Evolutionary conservation across 92 coral and sea anemone genomes (phyloP), one percentile per base, ranked within the genome.

Genomic region (Heteractis magnifica): DNA sequence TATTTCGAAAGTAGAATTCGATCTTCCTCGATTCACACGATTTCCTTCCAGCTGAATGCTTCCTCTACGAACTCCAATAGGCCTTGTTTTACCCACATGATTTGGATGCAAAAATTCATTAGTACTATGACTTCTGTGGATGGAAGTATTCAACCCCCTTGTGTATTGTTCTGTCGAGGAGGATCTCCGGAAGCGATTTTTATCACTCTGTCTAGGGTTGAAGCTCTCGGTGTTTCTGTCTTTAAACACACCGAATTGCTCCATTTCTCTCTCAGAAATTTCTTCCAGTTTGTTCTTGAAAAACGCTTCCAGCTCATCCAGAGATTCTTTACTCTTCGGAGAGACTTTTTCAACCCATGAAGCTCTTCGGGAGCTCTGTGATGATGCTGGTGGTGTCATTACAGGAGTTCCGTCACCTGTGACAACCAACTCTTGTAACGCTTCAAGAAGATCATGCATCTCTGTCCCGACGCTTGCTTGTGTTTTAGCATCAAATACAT

Each of bases 271-370:
- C 51, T 84, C 59, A 84, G 71, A 76, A 19, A 84, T 89, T 56
- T 90, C 94, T 15, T 90, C 87, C 6, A 93, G 90, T 84, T 91
- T 93, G 56, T 87, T 90, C 14, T 84, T 81, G 71, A 93, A 93
- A 83, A 88, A 93, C 16, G 94, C 94, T 60, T 93, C 97, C 6
- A 93, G 91, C 49, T 91, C 91, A 15, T 93, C 91, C 4, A 93
- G 77, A 1, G 94, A 86, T 84, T 93, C 97, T 68, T 76, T 84
- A 12, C 86, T 50, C 16, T 62, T 62, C 21, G 58, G 52, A 49
- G 60, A 55, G 5, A 10, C 9, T 53, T 76, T 72, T 9, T 65
- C 65, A 8, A 62, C 34, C 71, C 52, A 20, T 19, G 76, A 60
- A 52, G 78, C 26, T 56, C 79, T 72, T 41, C 86, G n/a, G 4